phyloP scores from a whole-genome alignment of 2,888 invertebrate species.

The Iselma pallidipennis region DNA sequence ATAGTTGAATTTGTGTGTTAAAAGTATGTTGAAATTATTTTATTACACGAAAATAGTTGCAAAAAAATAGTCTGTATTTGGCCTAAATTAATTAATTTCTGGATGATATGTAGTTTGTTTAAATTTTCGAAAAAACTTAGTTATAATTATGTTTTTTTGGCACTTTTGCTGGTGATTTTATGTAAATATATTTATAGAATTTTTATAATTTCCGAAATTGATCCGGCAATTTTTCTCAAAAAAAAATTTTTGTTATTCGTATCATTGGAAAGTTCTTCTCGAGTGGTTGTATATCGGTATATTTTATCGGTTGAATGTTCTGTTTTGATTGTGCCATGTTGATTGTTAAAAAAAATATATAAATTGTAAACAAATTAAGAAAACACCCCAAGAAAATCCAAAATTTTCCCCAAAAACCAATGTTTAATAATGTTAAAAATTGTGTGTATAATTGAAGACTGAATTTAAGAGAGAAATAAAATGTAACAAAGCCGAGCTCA shows the following conservation, averaged over 20 bases:
- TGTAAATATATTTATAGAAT: conserved; percentile 15
- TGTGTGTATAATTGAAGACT: conserved; percentile 45
- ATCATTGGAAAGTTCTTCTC: background rate
- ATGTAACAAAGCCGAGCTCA: conserved; percentile 42
- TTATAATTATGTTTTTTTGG: background rate
- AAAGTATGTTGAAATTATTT: background rate
- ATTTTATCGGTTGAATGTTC: conserved; percentile 45
- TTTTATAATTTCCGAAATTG: conserved; percentile 10
- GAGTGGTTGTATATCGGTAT: conserved; percentile 11
- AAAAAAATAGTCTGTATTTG: background rate
- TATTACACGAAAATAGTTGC: background rate
- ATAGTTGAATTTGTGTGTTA: conserved; percentile 38
- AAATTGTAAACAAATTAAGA: conserved; percentile 3
- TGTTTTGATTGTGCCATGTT: conserved; percentile 53
- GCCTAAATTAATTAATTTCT: background rate
- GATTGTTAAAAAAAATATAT: conserved; percentile 41
- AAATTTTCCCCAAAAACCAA: conserved; percentile 40
- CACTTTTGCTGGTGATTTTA: background rate
- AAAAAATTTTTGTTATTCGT: too few species aligned
- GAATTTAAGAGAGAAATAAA: too few species aligned
- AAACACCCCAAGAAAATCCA: conserved; percentile 36
- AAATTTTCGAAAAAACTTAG: too few species aligned
- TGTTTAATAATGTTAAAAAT: conserved; percentile 46
- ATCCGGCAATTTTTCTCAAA: background rate
- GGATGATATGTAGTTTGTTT: background rate